Percentiles rank a stretch among this genome's conserved stretches.
These are phyloP conservation scores for Lynx canadensis DNA, from an alignment of 2,113 vertebrate species.

Conservation along the genomic window DNA sequence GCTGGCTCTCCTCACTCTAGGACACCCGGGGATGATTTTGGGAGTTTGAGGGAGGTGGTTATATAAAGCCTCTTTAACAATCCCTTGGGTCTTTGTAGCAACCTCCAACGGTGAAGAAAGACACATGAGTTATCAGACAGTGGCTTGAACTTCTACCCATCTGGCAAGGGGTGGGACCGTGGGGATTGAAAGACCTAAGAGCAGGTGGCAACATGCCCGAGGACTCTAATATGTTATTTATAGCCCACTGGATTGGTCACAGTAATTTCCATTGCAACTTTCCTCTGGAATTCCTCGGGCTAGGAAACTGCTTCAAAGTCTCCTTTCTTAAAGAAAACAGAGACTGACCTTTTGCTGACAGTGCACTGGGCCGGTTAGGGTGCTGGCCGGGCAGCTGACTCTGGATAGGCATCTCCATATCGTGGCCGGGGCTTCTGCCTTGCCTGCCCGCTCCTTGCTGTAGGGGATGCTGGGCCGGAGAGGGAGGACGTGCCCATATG, in stretches of 20 bases:
- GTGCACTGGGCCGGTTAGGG: neutral
- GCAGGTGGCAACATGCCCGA: neutral
- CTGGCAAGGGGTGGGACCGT: neutral
- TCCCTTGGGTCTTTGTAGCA: neutral
- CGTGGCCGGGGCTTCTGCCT: neutral
- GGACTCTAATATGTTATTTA: conserved; percentile 60
- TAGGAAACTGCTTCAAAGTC: conserved; percentile 43
- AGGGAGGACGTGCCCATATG: neutral
- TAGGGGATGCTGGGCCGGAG: neutral
- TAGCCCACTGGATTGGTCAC: neutral
- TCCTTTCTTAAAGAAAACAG: conserved; percentile 50
- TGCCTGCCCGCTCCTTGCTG: neutral
- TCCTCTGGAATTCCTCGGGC: conserved; percentile 57
- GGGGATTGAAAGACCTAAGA: neutral
- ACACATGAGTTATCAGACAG: neutral
- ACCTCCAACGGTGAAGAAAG: neutral
- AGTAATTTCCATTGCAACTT: conserved; percentile 64
- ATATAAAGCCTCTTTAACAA: neutral
- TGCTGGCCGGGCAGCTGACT: neutral
- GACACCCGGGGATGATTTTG: neutral
- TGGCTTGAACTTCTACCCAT: neutral
- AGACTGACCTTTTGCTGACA: conserved; percentile 22
- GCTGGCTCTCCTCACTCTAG: neutral
- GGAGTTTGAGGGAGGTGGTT: neutral
- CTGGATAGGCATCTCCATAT: neutral